phyloP scores from a whole-genome alignment of 2,888 invertebrate species.

The Petrolisthes manimaculis region DNA sequence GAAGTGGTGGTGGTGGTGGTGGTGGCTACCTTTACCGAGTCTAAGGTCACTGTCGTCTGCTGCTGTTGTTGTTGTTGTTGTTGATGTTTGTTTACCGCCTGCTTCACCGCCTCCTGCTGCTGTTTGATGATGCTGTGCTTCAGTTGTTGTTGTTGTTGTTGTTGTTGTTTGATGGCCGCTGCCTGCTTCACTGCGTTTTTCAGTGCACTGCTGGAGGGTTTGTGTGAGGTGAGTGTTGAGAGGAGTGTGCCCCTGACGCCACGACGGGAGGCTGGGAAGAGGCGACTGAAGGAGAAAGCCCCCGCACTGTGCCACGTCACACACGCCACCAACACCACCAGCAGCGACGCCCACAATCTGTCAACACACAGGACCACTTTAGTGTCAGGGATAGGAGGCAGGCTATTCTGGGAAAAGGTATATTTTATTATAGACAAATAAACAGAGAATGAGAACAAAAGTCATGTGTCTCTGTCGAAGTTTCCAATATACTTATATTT shows the following conservation, averaged over 20 bases:
- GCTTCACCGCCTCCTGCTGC: conserved; percentile 7
- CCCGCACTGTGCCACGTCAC: not conserved
- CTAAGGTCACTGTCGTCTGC: not conserved
- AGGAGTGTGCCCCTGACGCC: conserved; percentile 43
- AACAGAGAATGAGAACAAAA: not conserved
- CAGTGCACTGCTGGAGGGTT: conserved; percentile 19
- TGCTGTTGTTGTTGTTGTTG: not conserved
- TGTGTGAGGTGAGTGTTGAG: not conserved
- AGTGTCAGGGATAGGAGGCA: not conserved
- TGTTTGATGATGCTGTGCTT: not conserved
- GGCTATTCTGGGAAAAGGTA: not conserved
- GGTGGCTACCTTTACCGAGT: not conserved
- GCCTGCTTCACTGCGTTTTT: conserved; percentile 44
- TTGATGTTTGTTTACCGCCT: not conserved
- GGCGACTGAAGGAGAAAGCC: conserved; percentile 41
- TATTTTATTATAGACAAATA: not conserved
- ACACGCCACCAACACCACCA: conserved; percentile 30
- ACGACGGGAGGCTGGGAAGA: conserved; percentile 52
- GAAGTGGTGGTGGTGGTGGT: conserved; percentile 8
- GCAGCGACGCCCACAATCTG: conserved; percentile 20
- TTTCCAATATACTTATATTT: not conserved
- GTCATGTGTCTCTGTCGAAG: not conserved
- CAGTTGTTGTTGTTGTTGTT: not conserved
- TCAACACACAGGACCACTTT: not conserved
- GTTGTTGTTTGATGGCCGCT: not conserved